These are phyloP conservation scores for Malurus leucopterus DNA, from an alignment of 2,797 vertebrate species.

Conservation along the genomic window DNA sequence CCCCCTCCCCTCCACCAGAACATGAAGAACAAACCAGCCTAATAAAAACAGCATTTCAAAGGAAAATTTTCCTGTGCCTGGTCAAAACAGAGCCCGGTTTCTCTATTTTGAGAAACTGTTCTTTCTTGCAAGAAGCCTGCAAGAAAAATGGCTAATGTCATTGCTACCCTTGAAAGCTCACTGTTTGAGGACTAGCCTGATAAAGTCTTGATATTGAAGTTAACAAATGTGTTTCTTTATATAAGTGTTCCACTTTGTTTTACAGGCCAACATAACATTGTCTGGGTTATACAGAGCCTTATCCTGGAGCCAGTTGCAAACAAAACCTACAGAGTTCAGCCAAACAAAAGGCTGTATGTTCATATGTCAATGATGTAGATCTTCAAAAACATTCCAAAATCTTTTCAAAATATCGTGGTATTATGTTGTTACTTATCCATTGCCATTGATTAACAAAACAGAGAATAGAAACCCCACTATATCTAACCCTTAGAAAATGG, in stretches of 20 bases:
- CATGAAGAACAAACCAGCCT: not conserved
- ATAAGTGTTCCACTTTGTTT: not conserved
- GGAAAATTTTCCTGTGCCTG: not conserved
- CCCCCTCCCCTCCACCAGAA: fast-evolving
- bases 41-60: not conserved
- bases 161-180: not conserved
- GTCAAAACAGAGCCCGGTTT: not conserved
- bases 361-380: fast-evolving
- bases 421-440: not conserved
- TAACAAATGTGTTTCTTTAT: constrained; percentile 11
- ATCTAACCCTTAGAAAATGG: not conserved
- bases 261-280: not conserved
- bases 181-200: not conserved
- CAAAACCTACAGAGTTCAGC: not conserved
- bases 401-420: not conserved
- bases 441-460: not conserved
- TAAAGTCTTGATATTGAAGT: not conserved
- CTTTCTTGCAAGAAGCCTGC: not conserved
- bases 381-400: not conserved
- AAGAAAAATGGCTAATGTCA: not conserved
- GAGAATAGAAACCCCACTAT: not conserved
- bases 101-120: not conserved
- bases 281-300: not conserved
- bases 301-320: not conserved
- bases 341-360: not conserved